phyloP scores from a whole-genome alignment of 1,140 invertebrate species.

The Papilio glaucus region DNA sequence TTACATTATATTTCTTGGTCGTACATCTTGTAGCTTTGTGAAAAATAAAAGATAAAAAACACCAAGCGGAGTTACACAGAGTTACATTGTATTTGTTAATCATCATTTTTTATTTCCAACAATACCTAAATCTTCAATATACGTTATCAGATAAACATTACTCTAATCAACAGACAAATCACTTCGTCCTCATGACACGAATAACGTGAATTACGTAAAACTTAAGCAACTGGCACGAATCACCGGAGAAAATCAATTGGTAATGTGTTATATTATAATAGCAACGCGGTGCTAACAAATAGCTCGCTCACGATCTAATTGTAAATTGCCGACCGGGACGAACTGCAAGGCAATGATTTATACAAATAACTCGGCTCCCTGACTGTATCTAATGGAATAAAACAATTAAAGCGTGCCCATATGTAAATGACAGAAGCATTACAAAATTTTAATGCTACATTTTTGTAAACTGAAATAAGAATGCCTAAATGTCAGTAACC shows the following conservation, averaged over 20 bases:
- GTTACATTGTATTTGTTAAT: background rate
- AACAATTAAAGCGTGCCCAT: background rate
- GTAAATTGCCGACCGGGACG: constrained; percentile 10
- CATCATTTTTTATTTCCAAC: background rate
- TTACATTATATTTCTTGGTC: too few relatives aligned
- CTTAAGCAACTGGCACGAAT: constrained; percentile 23
- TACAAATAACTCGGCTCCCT: too few relatives aligned
- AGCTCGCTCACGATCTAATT: constrained; percentile 23
- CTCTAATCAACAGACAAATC: background rate
- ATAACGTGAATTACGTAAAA: constrained; percentile 17
- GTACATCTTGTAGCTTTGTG: too few relatives aligned
- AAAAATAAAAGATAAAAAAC: too few relatives aligned
- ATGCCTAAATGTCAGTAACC: background rate
- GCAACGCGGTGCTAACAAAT: constrained; percentile 20
- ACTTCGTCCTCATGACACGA: constrained; percentile 17
- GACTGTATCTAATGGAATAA: background rate
- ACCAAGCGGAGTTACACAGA: background rate
- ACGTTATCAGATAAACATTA: constrained; percentile 21
- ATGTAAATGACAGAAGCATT: background rate
- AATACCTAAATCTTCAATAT: background rate
- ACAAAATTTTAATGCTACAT: background rate
- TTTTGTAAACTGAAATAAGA: background rate
- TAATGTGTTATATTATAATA: constrained; percentile 29
- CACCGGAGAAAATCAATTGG: constrained; percentile 30
- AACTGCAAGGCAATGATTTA: constrained; percentile 1